These are phyloP conservation scores for Lissocephala sabroskyi DNA, from an alignment of 2,888 invertebrate genomes.

Conservation along the genomic window DNA sequence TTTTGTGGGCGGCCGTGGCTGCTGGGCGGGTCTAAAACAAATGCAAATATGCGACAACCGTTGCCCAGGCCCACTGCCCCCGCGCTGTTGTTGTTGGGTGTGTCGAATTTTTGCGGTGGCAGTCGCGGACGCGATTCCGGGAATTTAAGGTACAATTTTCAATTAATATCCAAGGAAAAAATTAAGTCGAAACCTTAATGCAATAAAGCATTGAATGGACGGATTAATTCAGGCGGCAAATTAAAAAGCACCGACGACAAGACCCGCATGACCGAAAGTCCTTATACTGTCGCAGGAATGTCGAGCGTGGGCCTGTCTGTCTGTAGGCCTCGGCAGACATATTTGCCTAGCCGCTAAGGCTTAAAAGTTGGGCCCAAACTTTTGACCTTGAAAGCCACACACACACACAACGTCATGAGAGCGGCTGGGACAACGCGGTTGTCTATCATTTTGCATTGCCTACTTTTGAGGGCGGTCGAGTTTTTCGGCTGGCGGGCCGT, in stretches of 20 bases:
- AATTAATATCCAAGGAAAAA: constrained; percentile 20
- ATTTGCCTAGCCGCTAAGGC: constrained; percentile 33
- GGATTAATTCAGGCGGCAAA: constrained; percentile 26
- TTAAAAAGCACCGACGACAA: constrained; percentile 12
- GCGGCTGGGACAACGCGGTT: no score
- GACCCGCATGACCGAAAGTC: no score
- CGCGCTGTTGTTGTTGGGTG: no score
- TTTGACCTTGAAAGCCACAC: constrained; percentile 20
- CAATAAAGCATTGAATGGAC: constrained; percentile 19
- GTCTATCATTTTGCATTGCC: constrained; percentile 4
- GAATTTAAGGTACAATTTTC: constrained; percentile 12
- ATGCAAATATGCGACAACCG: constrained; percentile 48
- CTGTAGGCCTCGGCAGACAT: constrained; percentile 16
- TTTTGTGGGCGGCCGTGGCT: neutral
- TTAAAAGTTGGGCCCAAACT: constrained; percentile 18
- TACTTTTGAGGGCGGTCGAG: constrained; percentile 11
- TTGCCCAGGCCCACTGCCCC: constrained; percentile 19
- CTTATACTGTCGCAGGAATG: no score
- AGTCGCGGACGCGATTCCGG: no score
- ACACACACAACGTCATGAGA: neutral
- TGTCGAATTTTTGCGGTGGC: no score
- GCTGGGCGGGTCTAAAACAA: constrained; percentile 47
- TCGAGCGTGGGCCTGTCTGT: constrained; percentile 5
- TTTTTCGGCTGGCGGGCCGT: no score
- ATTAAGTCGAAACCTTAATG: constrained; percentile 23